Percentiles rank a stretch among this genome's conserved stretches.
These are phyloP conservation scores for Cephalopterus ornatus DNA, from an alignment of 2,113 vertebrate species.

Conservation along the genomic window DNA sequence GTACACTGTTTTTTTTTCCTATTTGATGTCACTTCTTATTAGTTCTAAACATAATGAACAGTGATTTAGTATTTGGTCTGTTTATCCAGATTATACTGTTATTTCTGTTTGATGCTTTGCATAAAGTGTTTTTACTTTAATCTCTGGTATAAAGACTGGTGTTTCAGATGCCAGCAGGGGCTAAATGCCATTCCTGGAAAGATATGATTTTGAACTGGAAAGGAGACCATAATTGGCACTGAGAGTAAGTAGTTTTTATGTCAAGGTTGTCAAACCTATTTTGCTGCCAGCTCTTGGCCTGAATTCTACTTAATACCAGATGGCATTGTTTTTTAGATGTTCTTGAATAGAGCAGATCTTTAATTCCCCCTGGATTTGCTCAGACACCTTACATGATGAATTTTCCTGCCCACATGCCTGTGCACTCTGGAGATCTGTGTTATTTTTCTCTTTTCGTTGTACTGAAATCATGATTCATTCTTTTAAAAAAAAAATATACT, in stretches of 20 bases:
- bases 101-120: not conserved
- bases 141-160: not conserved
- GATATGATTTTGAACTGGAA: constrained; percentile 42
- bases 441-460: not conserved
- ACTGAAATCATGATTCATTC: not conserved
- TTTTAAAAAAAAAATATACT: not conserved
- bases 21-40: not conserved
- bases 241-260: constrained; percentile 47
- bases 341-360: constrained; percentile 44
- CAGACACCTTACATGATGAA: not conserved
- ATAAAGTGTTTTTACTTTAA: constrained; percentile 6
- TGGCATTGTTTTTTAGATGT: constrained; percentile 57
- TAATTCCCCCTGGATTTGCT: constrained; percentile 30
- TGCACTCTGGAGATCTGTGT: not conserved
- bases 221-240: constrained; percentile 19
- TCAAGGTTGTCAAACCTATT: constrained; percentile 55
- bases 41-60: not conserved
- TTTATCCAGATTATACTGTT: not conserved
- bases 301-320: constrained; percentile 59
- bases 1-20: not conserved
- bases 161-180: not conserved
- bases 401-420: not conserved
- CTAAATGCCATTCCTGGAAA: constrained; percentile 35
- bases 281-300: constrained; percentile 45
- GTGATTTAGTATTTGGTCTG: not conserved